Conservation (phyloP, 1,140 invertebrate genomes). For the Pseudomyrmex concolor region DNA sequence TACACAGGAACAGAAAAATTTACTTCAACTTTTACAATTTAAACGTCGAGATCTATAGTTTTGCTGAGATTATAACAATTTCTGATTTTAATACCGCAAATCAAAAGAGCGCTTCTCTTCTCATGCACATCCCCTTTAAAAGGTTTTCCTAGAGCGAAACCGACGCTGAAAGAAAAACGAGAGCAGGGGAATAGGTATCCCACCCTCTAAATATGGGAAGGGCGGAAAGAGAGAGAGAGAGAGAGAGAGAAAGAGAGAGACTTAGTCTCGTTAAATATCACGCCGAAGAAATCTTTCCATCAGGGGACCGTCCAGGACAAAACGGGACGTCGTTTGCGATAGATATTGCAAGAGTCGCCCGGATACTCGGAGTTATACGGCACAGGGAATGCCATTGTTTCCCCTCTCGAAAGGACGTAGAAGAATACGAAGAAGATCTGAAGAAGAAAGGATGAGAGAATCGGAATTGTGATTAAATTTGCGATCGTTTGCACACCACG, state of each 20-base stretch:
- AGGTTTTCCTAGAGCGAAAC: slow-evolving; percentile 10
- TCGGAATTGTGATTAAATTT: slow-evolving; percentile 54
- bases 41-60: neutral
- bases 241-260: slow-evolving; percentile 35
- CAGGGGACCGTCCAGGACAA: slow-evolving; percentile 76
- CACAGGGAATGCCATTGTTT: slow-evolving; percentile 40
- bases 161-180: slow-evolving; percentile 26
- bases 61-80: neutral
- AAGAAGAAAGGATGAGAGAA: neutral
- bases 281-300: slow-evolving; percentile 75
- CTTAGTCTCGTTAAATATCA: slow-evolving; percentile 75
- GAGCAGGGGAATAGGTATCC: neutral
- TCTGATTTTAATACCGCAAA: neutral
- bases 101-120: slow-evolving; percentile 1
- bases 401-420: neutral
- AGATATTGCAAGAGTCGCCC: slow-evolving; percentile 66
- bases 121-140: slow-evolving; percentile 48
- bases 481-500: neutral
- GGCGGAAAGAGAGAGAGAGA: slow-evolving; percentile 55
- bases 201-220: slow-evolving; percentile 11
- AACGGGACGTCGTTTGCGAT: slow-evolving; percentile 67
- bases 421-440: neutral
- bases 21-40: too few species aligned
- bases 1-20: neutral
- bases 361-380: neutral